Percentiles rank a stretch among this genome's conserved stretches.
Conservation (phyloP, 2,888 invertebrate species). For the Volucella inanis region DNA sequence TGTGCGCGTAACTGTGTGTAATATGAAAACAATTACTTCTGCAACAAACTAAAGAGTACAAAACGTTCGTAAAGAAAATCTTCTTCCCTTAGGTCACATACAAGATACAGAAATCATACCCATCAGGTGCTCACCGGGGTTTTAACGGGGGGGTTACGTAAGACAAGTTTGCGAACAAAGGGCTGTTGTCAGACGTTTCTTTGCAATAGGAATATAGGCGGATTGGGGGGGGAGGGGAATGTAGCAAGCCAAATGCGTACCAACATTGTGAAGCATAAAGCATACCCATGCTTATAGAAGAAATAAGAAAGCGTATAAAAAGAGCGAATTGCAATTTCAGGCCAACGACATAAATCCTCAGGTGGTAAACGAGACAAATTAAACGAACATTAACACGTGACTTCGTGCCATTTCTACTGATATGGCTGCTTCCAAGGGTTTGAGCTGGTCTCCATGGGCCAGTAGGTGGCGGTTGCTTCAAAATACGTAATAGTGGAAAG, state of each 20-base stretch:
- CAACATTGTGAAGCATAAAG: neutral
- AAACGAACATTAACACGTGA: slow-evolving; percentile 76
- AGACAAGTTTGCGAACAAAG: neutral
- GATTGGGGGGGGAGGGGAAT: too few relatives aligned
- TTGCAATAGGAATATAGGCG: neutral
- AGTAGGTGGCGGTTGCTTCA: neutral
- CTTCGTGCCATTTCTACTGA: slow-evolving; percentile 76
- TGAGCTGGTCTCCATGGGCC: neutral
- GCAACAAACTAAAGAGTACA: slow-evolving; percentile 54
- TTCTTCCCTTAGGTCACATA: slow-evolving; percentile 33
- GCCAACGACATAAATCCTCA: slow-evolving; percentile 69
- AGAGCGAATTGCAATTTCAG: slow-evolving; percentile 56
- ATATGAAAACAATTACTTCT: slow-evolving; percentile 69
- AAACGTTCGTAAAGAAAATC: slow-evolving; percentile 54
- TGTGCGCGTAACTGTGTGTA: slow-evolving; percentile 20
- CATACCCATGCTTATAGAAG: neutral
- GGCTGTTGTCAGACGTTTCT: slow-evolving; percentile 13
- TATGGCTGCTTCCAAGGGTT: slow-evolving; percentile 40
- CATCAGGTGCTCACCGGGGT: slow-evolving; percentile 5
- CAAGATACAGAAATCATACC: slow-evolving; percentile 43
- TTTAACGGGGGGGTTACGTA: slow-evolving; percentile 27
- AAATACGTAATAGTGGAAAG: slow-evolving; percentile 9
- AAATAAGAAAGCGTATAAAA: neutral
- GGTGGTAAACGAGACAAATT: slow-evolving; percentile 75
- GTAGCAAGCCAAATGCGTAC: neutral